phyloP scores from a whole-genome alignment of 2,888 invertebrate species.

The Xanthia togata region DNA sequence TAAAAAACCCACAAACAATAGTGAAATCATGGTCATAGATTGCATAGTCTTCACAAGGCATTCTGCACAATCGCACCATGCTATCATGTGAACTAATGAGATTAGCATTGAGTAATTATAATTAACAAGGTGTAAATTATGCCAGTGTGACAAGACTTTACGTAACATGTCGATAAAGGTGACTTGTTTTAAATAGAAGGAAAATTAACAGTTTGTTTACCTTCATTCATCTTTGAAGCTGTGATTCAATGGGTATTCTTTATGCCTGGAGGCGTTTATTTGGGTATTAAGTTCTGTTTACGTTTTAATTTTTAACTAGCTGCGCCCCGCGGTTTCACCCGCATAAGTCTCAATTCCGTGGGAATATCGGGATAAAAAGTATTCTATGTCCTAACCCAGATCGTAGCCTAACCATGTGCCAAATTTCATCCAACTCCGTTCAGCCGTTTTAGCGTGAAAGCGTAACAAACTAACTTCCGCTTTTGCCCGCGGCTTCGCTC shows the following conservation, averaged over 20 bases:
- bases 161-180: neutral
- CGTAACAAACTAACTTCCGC: too few species aligned
- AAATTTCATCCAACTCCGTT: too few species aligned
- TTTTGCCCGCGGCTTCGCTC: too few species aligned
- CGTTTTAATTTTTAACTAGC: too few species aligned
- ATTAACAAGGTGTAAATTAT: conserved; percentile 38
- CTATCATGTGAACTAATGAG: conserved; percentile 34
- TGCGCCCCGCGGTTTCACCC: too few species aligned
- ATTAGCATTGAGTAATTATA: conserved; percentile 37
- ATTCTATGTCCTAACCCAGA: too few species aligned
- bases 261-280: too few species aligned
- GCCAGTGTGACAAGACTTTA: conserved; percentile 7
- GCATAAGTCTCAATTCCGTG: too few species aligned
- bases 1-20: conserved; percentile 4
- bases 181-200: neutral
- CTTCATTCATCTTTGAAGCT: neutral
- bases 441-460: too few species aligned
- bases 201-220: neutral
- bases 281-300: too few species aligned
- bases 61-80: conserved; percentile 2
- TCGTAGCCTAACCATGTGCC: too few species aligned
- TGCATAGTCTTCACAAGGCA: neutral
- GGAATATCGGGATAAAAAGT: too few species aligned
- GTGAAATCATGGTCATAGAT: conserved; percentile 15
- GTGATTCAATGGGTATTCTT: neutral